These are phyloP conservation scores for Morbakka virulenta DNA, from an alignment of 30 jellyfish, hydroid and myxozoan species.

Conservation along the genomic window DNA sequence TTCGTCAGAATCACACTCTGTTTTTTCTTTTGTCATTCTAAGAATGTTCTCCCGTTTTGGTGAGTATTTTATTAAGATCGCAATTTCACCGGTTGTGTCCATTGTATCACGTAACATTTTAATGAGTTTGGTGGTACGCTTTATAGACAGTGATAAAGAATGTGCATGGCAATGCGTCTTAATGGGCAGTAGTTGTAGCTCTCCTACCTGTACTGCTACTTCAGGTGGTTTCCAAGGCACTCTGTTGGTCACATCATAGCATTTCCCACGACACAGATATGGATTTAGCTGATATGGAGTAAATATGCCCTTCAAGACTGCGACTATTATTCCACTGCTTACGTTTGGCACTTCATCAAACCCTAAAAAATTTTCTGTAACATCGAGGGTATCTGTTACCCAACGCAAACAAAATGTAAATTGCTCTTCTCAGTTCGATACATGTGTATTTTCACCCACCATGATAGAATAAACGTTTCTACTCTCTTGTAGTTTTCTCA, in stretches of 20 bases:
- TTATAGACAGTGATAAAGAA: not conserved
- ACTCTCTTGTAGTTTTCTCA: constrained; percentile 17
- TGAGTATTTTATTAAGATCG: not conserved
- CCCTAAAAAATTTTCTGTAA: too few species aligned
- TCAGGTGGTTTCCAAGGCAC: not conserved
- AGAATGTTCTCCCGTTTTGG: not conserved
- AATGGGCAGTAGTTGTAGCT: not conserved
- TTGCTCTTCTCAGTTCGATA: too few species aligned
- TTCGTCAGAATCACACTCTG: too few species aligned
- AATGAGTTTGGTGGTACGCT: not conserved
- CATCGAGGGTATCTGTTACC: too few species aligned
- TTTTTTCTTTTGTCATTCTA: not conserved
- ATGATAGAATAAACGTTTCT: too few species aligned
- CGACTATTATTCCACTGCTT: too few species aligned
- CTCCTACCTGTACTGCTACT: not conserved
- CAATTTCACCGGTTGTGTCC: not conserved
- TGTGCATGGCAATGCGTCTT: not conserved
- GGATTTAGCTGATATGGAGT: too few species aligned
- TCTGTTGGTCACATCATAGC: not conserved
- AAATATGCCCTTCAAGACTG: too few species aligned
- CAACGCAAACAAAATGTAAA: too few species aligned
- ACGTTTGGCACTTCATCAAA: too few species aligned
- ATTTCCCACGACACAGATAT: not conserved
- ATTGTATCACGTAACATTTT: not conserved
- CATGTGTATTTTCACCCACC: too few species aligned